Base-by-base conservation (phyloP, 1,140 invertebrate genomes). In the Aphaenogaster ashmeadi region DNA sequence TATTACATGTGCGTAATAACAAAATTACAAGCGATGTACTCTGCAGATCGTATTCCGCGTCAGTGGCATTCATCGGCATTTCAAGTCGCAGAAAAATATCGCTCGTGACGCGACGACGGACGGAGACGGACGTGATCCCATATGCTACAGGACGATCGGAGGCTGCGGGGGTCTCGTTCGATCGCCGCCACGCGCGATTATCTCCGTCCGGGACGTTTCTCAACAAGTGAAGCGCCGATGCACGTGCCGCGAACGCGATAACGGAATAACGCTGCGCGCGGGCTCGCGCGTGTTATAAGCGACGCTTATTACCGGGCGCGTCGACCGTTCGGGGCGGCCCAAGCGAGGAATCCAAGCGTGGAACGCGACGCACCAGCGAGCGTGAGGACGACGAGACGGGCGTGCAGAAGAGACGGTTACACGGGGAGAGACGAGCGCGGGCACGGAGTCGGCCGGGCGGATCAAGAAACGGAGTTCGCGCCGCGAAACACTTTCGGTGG, bases 401-500 rank as follows among this genome's bases (percentile, higher is more conserved):
- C 8, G 5, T 21, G 11, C 66, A 27, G 66, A 50, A 11, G 5
- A 50, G 21, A 69, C 9, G 15, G 18, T 78, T 62, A 4, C 36
- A 58, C 36, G 9, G 13, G 21, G 58, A 36, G 15, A 38, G 6
- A 69, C 41, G n/a, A 7, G 38, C 7, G 41, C 41, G 41, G n/a
- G 41, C 41, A 54, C 36, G 60, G 18, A 74, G 38, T 62, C 58
- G 58, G n/a, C 15, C 56, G 1, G 5, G 54, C 36, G 38, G n/a
- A 27, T 27, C 13, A 3, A 60, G 38, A 9, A 36, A 56, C 36
- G 18, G 15, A n/a, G 74, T 62, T 13, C 54, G 36, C 27, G 7
- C 9, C 33, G 41, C 69, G 69, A 50, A 75, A 50, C 69, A 38
- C 67, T 47, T 60, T 83, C 80, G 18, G 11, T n/a, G 18, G n/a